These are phyloP conservation scores for Ichneumoninae sp. DNA, from an alignment of 2,888 invertebrate species.

Conservation along the genomic window DNA sequence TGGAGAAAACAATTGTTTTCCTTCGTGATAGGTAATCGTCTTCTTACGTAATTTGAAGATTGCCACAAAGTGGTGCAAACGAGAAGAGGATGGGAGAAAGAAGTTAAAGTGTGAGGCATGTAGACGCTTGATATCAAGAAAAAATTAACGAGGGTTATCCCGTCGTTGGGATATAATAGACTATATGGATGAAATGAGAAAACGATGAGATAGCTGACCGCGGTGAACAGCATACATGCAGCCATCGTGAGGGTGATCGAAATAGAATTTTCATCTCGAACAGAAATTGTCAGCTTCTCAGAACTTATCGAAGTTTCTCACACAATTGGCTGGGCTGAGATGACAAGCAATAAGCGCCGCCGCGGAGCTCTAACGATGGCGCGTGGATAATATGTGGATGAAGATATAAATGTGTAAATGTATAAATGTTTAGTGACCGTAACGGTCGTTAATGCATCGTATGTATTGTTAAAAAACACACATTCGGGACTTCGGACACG, in stretches of 20 bases:
- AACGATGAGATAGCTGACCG: not conserved
- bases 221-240: not conserved
- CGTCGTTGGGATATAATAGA: not conserved
- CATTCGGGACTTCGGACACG: too few species aligned
- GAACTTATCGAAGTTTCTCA: conserved; percentile 2
- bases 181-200: not conserved
- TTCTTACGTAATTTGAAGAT: not conserved
- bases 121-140: not conserved
- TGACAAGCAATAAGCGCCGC: conserved; percentile 30
- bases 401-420: too few species aligned
- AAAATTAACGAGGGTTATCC: not conserved
- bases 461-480: too few species aligned
- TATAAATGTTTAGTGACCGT: too few species aligned
- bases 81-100: not conserved
- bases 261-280: conserved; percentile 16
- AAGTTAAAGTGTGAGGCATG: not conserved
- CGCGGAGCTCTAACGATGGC: not conserved
- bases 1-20: not conserved
- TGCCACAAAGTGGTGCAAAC: not conserved
- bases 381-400: too few species aligned
- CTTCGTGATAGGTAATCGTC: not conserved
- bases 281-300: conserved; percentile 31
- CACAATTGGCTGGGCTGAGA: not conserved
- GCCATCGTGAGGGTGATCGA: not conserved
- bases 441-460: too few species aligned